phyloP scores from a whole-genome alignment of 2,888 invertebrate species.

The Xylota sylvarum region DNA sequence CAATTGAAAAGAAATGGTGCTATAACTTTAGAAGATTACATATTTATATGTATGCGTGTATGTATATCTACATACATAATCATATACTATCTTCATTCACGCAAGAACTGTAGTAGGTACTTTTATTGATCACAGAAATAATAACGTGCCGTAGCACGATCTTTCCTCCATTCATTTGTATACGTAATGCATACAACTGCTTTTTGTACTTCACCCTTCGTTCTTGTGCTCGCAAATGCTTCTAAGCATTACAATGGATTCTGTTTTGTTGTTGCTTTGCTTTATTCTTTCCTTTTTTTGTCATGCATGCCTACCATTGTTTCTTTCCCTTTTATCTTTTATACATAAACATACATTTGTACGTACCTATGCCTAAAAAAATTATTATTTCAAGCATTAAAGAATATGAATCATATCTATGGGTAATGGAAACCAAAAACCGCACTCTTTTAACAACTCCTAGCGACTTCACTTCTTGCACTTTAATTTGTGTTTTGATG shows the following conservation, averaged over 20 bases:
- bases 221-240: not conserved
- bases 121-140: not conserved
- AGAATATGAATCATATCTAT: not conserved
- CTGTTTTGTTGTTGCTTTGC: not conserved
- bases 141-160: not conserved
- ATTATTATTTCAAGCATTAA: not conserved
- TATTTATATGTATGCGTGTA: too few relatives aligned
- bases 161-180: not conserved
- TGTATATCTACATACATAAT: too few relatives aligned
- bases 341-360: too few relatives aligned
- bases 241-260: not conserved
- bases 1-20: too few relatives aligned
- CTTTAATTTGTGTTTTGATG: too few relatives aligned
- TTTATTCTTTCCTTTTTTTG: not conserved
- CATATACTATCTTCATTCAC: not conserved
- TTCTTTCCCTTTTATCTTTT: not conserved
- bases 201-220: constrained; percentile 1
- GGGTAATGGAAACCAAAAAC: not conserved
- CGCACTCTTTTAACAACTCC: too few relatives aligned
- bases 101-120: not conserved
- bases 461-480: too few relatives aligned
- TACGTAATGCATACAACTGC: not conserved
- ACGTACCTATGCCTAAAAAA: not conserved
- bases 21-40: too few relatives aligned
- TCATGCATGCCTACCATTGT: not conserved